Evolutionary conservation across 2,797 vertebrate species (phyloP), one percentile per base, ranked within the genome.

Genomic region (Geotrypetes seraphini): DNA sequence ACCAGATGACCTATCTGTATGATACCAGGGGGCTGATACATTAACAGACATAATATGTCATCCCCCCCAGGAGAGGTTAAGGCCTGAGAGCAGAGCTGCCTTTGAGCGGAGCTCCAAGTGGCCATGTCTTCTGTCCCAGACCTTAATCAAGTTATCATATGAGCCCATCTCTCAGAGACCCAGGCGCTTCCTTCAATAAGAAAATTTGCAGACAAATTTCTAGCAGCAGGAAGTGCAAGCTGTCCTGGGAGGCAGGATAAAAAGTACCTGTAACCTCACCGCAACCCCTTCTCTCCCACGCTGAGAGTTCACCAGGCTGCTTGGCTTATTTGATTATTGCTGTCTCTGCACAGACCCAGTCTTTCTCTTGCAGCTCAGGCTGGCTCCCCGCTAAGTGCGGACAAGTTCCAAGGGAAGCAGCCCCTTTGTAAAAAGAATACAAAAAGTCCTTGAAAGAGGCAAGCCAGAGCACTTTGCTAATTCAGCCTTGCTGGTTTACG

Each of bases 61-160:
- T 69, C 79, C 81, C 87, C n/a, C 81, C 32, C 39, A 84, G 72
- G 84, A 87, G 85, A 89, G 78, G 86, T 85, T 85, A 86, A 86
- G 82, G 78, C 81, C 79, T 62, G 56, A 60, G 76, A 85, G 79
- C 79, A 69, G 12, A 13, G 58, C 57, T 68, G 78, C 76, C 64
- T 59, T 53, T 71, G 67, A 86, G 63, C 71, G 54, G 55, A n/a
- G 71, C 77, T 53, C 44, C 25, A 28, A 71, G 69, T 79, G 69
- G 71, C 80, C 49, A 19, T 56, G 71, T 79, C 81, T 66, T 82
- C 77, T 59, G 72, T 82, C 72, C 77, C 60, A 28, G 25, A 75
- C 68, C 73, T 59, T 79, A 92, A 93, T 88, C 84, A 69, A 92
- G 87, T 81, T 89, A 88, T 91, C 84, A 77, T 82, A 85, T 87